phyloP scores from a whole-genome alignment of 2,113 vertebrate genomes.

The Mola mola region DNA sequence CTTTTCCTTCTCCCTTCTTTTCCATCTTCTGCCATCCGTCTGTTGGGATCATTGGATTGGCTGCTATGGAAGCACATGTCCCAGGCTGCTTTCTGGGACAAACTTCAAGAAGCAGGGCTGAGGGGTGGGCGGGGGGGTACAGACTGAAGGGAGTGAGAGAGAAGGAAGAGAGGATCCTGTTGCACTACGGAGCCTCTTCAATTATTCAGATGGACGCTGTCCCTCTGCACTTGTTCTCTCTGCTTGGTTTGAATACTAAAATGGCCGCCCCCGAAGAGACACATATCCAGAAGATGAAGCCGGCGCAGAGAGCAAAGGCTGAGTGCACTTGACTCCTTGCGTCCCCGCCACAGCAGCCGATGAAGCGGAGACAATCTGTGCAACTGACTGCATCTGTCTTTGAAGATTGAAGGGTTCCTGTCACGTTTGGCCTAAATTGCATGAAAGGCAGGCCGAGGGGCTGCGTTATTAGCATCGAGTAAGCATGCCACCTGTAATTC shows the following conservation, averaged over 20 bases:
- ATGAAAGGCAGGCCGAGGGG: constrained; percentile 53
- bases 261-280: constrained; percentile 72
- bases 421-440: constrained; percentile 75
- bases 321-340: constrained; percentile 60
- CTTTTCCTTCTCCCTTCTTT: constrained; percentile 38
- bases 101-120: constrained; percentile 71
- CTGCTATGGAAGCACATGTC: constrained; percentile 63
- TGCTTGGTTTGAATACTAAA: constrained; percentile 80
- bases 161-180: constrained; percentile 57
- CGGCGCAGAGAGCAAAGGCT: constrained; percentile 72
- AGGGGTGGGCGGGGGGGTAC: constrained; percentile 39
- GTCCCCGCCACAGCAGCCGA: constrained; percentile 48
- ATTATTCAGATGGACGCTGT: constrained; percentile 80
- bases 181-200: constrained; percentile 71
- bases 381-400: constrained; percentile 41
- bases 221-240: constrained; percentile 79
- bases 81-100: constrained; percentile 78
- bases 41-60: constrained; percentile 60
- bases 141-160: constrained; percentile 38
- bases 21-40: constrained; percentile 53
- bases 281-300: constrained; percentile 75
- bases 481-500: constrained; percentile 26
- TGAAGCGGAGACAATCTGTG: constrained; percentile 44
- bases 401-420: constrained; percentile 56
- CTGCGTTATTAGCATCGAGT: constrained; percentile 46